Percentiles rank a stretch among this genome's conserved stretches.
Evolutionary conservation across 2,888 invertebrate species (phyloP).

Genomic region (Nymphalis urticae): DNA sequence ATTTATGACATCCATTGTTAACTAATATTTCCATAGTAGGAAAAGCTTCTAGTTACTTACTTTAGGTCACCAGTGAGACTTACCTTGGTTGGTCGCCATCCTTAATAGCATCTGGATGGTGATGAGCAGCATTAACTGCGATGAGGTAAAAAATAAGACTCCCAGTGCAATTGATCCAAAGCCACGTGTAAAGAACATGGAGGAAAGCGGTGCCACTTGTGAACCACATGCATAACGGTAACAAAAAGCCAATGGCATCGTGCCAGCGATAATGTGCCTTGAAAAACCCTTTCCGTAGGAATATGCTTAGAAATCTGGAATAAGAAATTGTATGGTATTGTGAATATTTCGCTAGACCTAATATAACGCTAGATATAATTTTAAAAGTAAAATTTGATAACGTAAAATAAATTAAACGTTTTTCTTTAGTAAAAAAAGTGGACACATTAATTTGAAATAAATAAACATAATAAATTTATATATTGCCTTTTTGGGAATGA

Average conservation of each 20-base stretch:
- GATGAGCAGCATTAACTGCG: constrained; percentile 88
- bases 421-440: background rate
- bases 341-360: background rate
- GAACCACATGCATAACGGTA: constrained; percentile 69
- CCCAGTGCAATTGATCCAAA: constrained; percentile 75
- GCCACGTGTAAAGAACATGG: constrained; percentile 76
- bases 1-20: too few species aligned
- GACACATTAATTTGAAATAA: background rate
- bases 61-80: constrained; percentile 11
- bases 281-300: constrained; percentile 54
- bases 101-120: constrained; percentile 89
- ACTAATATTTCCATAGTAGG: too few species aligned
- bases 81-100: constrained; percentile 85
- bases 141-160: constrained; percentile 84
- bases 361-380: background rate
- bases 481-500: too few species aligned
- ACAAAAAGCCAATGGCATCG: constrained; percentile 57
- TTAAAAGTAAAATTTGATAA: too few species aligned
- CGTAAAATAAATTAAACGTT: too few species aligned
- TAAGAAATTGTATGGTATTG: constrained; percentile 14
- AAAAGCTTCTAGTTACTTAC: constrained; percentile 40
- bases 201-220: constrained; percentile 54
- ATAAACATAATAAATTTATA: too few species aligned
- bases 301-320: constrained; percentile 55
- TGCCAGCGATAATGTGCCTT: constrained; percentile 62